Conservation (phyloP, 2,888 invertebrate genomes). For the Tanaodytes sp. region DNA sequence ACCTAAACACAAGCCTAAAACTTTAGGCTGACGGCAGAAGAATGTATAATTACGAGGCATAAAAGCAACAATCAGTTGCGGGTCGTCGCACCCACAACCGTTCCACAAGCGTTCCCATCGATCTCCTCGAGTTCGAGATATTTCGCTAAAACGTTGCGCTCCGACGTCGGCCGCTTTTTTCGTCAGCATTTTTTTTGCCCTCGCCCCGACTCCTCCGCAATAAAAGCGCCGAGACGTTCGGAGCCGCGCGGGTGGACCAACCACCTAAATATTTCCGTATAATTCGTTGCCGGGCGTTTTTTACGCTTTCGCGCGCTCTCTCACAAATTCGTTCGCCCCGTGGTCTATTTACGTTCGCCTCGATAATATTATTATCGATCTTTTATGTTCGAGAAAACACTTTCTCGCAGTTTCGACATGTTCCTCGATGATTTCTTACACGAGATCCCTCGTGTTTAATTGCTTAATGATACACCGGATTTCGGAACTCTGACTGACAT, state of each 20-base stretch:
- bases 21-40: conserved; percentile 60
- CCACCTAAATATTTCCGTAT: conserved; percentile 26
- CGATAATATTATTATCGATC: no score
- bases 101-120: conserved; percentile 66
- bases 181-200: conserved; percentile 33
- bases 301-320: no score
- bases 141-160: conserved; percentile 48
- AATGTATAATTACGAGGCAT: conserved; percentile 73
- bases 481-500: no score
- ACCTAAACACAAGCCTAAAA: no score
- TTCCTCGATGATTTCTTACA: no score
- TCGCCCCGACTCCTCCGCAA: conserved; percentile 39
- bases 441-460: conserved; percentile 17
- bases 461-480: background rate
- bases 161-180: conserved; percentile 38
- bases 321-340: conserved; percentile 28
- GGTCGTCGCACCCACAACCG: conserved; percentile 67
- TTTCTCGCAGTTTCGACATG: no score
- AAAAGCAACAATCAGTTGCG: conserved; percentile 70
- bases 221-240: conserved; percentile 44
- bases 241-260: conserved; percentile 37
- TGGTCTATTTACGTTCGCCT: no score
- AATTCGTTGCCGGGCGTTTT: conserved; percentile 8
- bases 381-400: no score
- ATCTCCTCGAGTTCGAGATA: conserved; percentile 61